Conservation (phyloP, 2,797 vertebrate genomes). For the Silurus lanzhouensis region DNA sequence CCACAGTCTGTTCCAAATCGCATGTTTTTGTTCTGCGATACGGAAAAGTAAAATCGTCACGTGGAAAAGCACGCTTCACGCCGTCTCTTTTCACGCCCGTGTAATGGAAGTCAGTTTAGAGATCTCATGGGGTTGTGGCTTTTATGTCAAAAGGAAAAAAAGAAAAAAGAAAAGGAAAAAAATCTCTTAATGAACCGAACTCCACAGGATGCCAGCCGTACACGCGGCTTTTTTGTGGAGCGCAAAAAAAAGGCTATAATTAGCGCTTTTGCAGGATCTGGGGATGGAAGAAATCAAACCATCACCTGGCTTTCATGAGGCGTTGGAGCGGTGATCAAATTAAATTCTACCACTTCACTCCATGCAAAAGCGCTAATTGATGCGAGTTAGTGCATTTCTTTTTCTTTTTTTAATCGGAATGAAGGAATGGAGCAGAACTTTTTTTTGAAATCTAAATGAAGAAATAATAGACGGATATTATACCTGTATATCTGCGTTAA, state of each 20-base stretch:
- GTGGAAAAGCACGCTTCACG: background rate
- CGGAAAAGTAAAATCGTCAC: background rate
- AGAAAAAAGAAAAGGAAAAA: background rate
- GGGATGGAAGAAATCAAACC: background rate
- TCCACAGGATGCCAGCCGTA: background rate
- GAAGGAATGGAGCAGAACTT: background rate
- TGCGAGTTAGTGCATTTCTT: background rate
- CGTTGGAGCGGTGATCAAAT: no score
- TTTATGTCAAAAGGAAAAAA: slow-evolving; percentile 11
- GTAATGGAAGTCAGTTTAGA: slow-evolving; percentile 3
- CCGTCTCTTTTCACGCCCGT: background rate
- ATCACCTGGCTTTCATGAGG: background rate
- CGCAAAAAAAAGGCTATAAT: background rate
- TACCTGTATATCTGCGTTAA: background rate
- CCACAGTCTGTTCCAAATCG: background rate
- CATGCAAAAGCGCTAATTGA: no score
- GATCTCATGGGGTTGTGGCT: slow-evolving; percentile 9
- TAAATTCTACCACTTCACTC: no score
- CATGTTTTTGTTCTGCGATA: background rate
- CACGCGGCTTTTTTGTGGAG: background rate
- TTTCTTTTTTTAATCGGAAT: background rate
- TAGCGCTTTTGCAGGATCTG: background rate
- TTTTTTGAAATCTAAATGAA: background rate
- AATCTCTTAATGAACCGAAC: slow-evolving; percentile 11
- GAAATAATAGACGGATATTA: background rate